Percentiles rank a stretch among this genome's conserved stretches.
phyloP scores from a whole-genome alignment of 2,113 vertebrate genomes.

The Rostratula benghalensis region DNA sequence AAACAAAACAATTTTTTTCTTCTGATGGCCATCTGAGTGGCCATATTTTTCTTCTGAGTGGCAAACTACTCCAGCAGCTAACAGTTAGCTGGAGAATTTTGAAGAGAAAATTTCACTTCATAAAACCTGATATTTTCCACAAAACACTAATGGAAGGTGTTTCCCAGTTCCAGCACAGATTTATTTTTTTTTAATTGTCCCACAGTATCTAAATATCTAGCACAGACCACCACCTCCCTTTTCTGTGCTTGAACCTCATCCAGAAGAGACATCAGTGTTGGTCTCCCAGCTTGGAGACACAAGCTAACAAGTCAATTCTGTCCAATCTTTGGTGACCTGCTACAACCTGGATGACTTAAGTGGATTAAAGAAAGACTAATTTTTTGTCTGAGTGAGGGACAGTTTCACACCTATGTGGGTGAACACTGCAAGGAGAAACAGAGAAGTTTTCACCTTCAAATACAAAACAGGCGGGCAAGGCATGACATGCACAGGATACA shows the following conservation, averaged over 20 bases:
- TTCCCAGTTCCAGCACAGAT: neutral
- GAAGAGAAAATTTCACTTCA: neutral
- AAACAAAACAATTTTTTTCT: neutral
- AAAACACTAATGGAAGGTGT: neutral
- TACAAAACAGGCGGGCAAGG: fast-evolving
- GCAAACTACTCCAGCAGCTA: neutral
- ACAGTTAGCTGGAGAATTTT: neutral
- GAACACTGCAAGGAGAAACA: neutral
- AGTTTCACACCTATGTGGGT: neutral
- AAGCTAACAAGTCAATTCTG: neutral
- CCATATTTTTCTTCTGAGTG: neutral
- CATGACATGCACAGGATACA: too few species aligned
- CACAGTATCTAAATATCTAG: neutral
- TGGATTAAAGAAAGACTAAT: neutral
- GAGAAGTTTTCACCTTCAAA: neutral
- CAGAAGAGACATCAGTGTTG: neutral
- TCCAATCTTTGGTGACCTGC: neutral
- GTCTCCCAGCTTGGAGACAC: neutral
- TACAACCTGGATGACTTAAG: neutral
- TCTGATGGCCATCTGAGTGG: neutral
- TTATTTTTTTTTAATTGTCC: neutral
- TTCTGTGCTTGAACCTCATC: neutral
- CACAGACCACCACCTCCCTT: neutral
- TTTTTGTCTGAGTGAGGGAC: fast-evolving
- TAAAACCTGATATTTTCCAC: neutral